Conservation (phyloP, 2,888 invertebrate species). For the Heliconius sara region DNA sequence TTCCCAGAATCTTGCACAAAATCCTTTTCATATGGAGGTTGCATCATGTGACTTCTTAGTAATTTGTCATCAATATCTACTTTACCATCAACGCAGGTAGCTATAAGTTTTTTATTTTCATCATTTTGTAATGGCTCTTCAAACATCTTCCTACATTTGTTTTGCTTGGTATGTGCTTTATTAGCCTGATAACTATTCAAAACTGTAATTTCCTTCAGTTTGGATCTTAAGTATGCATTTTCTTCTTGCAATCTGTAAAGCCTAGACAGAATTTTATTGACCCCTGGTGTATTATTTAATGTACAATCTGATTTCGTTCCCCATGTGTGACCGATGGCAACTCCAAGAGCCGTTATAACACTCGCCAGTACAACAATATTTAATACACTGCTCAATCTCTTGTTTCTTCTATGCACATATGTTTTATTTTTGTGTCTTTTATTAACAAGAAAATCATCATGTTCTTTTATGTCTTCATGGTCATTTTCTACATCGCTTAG, state of each 20-base stretch:
- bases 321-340: conserved; percentile 82
- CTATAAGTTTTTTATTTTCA: conserved; percentile 62
- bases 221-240: conserved; percentile 73
- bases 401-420: conserved; percentile 79
- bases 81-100: conserved; percentile 67
- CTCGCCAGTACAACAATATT: conserved; percentile 79
- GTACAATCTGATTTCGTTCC: conserved; percentile 76
- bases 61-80: conserved; percentile 52
- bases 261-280: conserved; percentile 78
- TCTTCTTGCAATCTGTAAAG: conserved; percentile 80
- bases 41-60: conserved; percentile 53
- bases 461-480: conserved; percentile 59
- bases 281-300: conserved; percentile 66
- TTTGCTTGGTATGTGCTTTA: conserved; percentile 60
- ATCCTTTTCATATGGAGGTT: conserved; percentile 66
- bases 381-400: conserved; percentile 75
- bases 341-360: conserved; percentile 78
- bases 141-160: conserved; percentile 74
- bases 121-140: conserved; percentile 71
- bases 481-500: conserved; percentile 51
- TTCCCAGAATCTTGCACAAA: conserved; percentile 67
- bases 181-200: conserved; percentile 59
- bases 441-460: conserved; percentile 68
- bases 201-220: conserved; percentile 71
- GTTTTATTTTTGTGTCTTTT: conserved; percentile 70